Evolutionary conservation across 2,797 vertebrate species (phyloP).

Genomic region (Neopelma chrysocephalum): DNA sequence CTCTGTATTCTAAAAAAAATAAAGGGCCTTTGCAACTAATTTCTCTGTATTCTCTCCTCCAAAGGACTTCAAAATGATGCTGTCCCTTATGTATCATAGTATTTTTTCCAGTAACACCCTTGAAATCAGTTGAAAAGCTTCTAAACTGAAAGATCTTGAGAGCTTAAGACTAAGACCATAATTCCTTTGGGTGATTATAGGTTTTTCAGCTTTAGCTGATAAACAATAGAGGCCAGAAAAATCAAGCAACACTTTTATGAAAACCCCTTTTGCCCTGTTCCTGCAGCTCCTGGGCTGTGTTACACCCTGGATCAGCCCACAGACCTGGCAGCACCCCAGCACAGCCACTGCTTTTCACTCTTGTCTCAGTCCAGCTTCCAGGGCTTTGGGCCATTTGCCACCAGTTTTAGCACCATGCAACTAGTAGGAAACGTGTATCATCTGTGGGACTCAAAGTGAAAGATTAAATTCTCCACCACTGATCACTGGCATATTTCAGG

Average conservation of each 20-base stretch:
- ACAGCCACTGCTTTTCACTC: neutral
- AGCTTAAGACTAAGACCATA: neutral
- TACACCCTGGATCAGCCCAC: neutral
- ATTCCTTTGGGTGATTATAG: neutral
- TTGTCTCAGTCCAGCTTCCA: neutral
- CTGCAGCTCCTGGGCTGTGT: neutral
- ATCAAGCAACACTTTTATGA: neutral
- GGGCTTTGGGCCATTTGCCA: neutral
- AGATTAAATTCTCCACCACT: neutral
- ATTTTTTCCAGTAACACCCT: neutral
- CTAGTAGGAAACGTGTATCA: neutral
- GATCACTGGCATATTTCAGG: neutral
- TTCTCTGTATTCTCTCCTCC: neutral
- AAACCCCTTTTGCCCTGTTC: accelerated
- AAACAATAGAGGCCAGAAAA: neutral
- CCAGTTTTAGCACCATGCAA: neutral
- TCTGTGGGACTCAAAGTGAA: neutral
- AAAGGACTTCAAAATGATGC: neutral
- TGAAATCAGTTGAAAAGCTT: neutral
- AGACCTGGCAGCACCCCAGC: neutral
- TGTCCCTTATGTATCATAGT: neutral
- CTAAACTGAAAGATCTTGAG: neutral
- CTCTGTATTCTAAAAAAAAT: neutral
- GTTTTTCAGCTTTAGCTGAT: neutral
- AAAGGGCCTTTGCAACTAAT: neutral